Percentiles rank a stretch among this genome's conserved stretches.
Conservation (phyloP, 1,140 invertebrate species). For the Drosophila ercepeae region DNA sequence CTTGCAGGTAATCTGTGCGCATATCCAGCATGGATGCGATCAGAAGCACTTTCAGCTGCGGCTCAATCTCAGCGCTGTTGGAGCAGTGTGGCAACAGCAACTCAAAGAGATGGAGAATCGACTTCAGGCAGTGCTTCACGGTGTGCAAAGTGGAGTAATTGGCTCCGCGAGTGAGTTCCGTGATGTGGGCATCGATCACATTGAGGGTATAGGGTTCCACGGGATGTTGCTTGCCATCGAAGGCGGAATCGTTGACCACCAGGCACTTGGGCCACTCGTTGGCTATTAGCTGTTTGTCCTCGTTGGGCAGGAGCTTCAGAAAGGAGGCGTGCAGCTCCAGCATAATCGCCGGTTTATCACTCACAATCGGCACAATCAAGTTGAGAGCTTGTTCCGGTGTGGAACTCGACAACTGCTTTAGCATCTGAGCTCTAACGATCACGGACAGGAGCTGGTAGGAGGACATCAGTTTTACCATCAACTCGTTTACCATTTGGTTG, state of each 20-base stretch:
- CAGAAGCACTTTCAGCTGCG: conserved; percentile 85
- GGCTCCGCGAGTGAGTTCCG: conserved; percentile 60
- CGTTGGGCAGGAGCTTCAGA: conserved; percentile 72
- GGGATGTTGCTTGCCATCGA: conserved; percentile 67
- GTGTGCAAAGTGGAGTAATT: conserved; percentile 77
- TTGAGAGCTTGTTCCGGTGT: conserved; percentile 68
- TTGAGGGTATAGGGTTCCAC: conserved; percentile 77
- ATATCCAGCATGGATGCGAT: conserved; percentile 90
- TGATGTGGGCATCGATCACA: conserved; percentile 78
- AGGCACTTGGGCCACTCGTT: conserved; percentile 81
- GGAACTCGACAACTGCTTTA: conserved; percentile 64
- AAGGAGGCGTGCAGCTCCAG: conserved; percentile 74
- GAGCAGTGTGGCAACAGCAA: conserved; percentile 72
- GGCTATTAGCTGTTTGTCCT: conserved; percentile 77
- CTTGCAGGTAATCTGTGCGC: conserved; percentile 90
- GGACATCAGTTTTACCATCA: conserved; percentile 66
- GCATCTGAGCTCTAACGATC: conserved; percentile 67
- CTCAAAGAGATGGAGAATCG: conserved; percentile 67
- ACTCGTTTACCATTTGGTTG: conserved; percentile 59
- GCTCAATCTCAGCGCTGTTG: conserved; percentile 39
- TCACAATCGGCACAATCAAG: conserved; percentile 75
- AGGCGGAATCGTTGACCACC: conserved; percentile 63
- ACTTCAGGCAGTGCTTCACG: conserved; percentile 76
- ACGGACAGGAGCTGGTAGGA: conserved; percentile 63
- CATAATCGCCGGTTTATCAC: conserved; percentile 73